These are phyloP conservation scores for Oligia strigilis DNA, from an alignment of 2,888 invertebrate species.

Conservation along the genomic window DNA sequence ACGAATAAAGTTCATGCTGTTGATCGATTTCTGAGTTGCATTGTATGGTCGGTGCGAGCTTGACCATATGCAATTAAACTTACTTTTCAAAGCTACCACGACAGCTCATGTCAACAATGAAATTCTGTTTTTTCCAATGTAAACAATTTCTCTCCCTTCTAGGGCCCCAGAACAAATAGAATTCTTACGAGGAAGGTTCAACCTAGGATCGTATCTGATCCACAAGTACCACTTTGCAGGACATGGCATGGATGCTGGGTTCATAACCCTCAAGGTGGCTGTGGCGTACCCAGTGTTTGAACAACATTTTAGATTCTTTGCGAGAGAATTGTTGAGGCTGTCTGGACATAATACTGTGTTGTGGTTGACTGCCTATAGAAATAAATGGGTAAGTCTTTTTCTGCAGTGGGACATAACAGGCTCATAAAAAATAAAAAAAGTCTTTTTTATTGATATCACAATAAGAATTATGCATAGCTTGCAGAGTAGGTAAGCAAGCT, in stretches of 20 bases:
- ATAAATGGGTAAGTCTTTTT: conserved; percentile 80
- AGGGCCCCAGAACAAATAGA: conserved; percentile 81
- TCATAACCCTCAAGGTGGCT: conserved; percentile 74
- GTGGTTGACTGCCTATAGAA: conserved; percentile 85
- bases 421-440: conserved; percentile 15
- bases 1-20: not conserved
- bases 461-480: not conserved
- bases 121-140: too few species aligned
- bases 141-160: conserved; percentile 37
- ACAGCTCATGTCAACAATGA: not conserved
- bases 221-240: conserved; percentile 79
- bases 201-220: conserved; percentile 77
- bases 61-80: not conserved
- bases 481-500: too few species aligned
- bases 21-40: not conserved
- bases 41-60: not conserved
- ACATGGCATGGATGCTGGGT: conserved; percentile 72
- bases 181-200: conserved; percentile 79
- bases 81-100: not conserved
- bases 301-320: conserved; percentile 89
- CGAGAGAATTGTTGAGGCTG: conserved; percentile 91
- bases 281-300: conserved; percentile 91
- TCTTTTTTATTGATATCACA: not conserved
- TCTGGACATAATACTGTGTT: conserved; percentile 82
- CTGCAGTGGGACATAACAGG: too few species aligned